Evolutionary conservation across 2,888 invertebrate species (phyloP).

Genomic region (Selenia dentaria): DNA sequence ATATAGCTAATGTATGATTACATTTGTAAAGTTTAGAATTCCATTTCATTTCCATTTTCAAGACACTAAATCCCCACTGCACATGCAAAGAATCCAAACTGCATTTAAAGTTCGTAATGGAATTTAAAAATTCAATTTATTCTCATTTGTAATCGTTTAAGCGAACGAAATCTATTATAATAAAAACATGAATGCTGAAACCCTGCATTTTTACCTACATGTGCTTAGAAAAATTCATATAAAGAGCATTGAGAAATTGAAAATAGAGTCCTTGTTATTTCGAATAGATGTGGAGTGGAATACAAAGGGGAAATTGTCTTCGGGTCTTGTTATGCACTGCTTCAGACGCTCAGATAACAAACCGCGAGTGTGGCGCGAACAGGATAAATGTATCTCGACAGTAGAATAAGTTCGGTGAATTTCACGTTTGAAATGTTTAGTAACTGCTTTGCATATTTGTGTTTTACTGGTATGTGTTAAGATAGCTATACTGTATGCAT

Average conservation of each 20-base stretch:
- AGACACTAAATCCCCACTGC: slow-evolving; percentile 9
- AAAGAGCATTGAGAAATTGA: slow-evolving; percentile 66
- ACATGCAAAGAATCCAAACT: slow-evolving; percentile 17
- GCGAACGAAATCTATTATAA: slow-evolving; percentile 42
- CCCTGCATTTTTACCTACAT: slow-evolving; percentile 36
- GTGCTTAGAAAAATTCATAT: background rate
- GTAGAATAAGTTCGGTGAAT: slow-evolving; percentile 25
- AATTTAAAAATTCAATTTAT: slow-evolving; percentile 36
- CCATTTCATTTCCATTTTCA: too few relatives aligned
- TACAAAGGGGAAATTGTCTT: slow-evolving; percentile 76
- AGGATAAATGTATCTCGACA: slow-evolving; percentile 14
- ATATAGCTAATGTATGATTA: too few relatives aligned
- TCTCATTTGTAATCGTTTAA: slow-evolving; percentile 47
- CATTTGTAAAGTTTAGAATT: too few relatives aligned
- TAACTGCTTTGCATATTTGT: background rate
- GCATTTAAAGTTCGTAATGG: slow-evolving; percentile 32
- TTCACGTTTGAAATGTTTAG: slow-evolving; percentile 24
- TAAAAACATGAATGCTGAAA: slow-evolving; percentile 63
- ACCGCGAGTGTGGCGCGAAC: slow-evolving; percentile 49
- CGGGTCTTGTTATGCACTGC: slow-evolving; percentile 72
- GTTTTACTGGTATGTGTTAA: slow-evolving; percentile 1
- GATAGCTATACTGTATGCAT: too few relatives aligned
- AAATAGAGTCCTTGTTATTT: slow-evolving; percentile 83
- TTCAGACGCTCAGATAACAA: slow-evolving; percentile 78
- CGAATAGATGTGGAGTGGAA: slow-evolving; percentile 76